Base-by-base conservation (phyloP, 2,888 invertebrate species). In the Arrhopalites spinosus region DNA sequence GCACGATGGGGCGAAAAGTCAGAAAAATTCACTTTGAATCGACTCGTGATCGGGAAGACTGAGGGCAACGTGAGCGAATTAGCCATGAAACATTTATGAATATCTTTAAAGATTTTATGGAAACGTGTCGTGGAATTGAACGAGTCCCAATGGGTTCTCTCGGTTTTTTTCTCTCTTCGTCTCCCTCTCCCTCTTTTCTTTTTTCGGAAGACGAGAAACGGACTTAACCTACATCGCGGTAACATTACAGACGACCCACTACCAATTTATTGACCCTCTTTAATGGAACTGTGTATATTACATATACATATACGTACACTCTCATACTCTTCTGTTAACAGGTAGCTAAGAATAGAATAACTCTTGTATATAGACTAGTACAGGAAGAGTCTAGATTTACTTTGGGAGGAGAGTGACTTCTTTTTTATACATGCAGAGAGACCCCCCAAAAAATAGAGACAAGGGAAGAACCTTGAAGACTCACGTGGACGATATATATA, bases 81-180 rank as follows among this genome's bases (percentile, higher is more conserved):
- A 74, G 74, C 68, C 67, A 68, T 74, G 74, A 74, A 74, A 74
- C 74, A 74, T 74, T 74, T 74, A 74, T 74, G 74, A 74, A 74
- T 74, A 74, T 74, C 68, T n/a, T n/a, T 74, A 74, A 74, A 74
- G 74, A 74, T 74, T 74, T 74, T 74, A 74, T 74, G 74, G 74
- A 74, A 74, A 74, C 74, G 74, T 74, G 74, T 74, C 36, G 45
- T 68, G 68, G 74, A 74, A 74, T 74, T 74, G 74, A 68, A 74
- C 69, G 74, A 74, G 74, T 74, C 74, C 74, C 74, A 50, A 72
- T 64, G 72, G 71, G 25, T 29, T 11, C n/a, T n/a, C n/a, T n/a
- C n/a, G n/a, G n/a, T n/a, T n/a, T n/a, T n/a, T n/a, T n/a, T n/a
- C n/a, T n/a, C n/a, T n/a, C n/a, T n/a, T n/a, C n/a, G n/a, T n/a